phyloP scores from a whole-genome alignment of 2,113 vertebrate genomes.

The Prunella himalayana region DNA sequence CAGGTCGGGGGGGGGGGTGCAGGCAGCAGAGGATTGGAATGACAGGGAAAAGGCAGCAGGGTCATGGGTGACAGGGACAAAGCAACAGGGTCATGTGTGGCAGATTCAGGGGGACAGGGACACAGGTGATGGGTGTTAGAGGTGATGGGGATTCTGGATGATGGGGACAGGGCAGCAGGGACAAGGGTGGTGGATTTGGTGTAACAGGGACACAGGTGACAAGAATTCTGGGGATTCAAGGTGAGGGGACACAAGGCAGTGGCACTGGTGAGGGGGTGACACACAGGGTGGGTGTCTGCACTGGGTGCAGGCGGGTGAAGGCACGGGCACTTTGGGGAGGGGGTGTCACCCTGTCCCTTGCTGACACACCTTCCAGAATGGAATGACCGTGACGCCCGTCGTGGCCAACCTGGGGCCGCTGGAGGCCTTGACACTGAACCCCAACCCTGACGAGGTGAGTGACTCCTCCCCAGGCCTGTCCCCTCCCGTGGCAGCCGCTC shows the following conservation, averaged over 20 bases:
- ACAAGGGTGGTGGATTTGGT: background rate
- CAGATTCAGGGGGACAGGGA: background rate
- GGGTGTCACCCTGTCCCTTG: background rate
- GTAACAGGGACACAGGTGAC: background rate
- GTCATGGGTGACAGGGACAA: background rate
- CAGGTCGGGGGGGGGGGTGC: background rate
- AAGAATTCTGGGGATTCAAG: background rate
- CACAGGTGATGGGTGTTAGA: too few species aligned
- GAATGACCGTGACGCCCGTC: constrained; percentile 73
- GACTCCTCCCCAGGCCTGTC: fast-evolving
- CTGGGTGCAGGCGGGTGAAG: background rate
- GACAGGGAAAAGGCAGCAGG: background rate
- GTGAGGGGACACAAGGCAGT: background rate
- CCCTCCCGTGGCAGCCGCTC: fast-evolving
- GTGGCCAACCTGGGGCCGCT: constrained; percentile 84
- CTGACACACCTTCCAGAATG: background rate
- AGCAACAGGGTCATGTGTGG: background rate
- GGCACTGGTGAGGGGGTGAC: background rate
- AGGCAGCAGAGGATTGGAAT: background rate
- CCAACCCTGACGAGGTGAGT: constrained; percentile 86
- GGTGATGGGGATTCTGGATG: background rate
- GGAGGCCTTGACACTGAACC: constrained; percentile 77
- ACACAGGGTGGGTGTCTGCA: background rate
- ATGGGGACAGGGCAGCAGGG: background rate
- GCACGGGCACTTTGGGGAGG: fast-evolving